These are phyloP conservation scores for Nesidiocoris tenuis DNA, from an alignment of 2,888 invertebrate genomes.

Conservation along the genomic window DNA sequence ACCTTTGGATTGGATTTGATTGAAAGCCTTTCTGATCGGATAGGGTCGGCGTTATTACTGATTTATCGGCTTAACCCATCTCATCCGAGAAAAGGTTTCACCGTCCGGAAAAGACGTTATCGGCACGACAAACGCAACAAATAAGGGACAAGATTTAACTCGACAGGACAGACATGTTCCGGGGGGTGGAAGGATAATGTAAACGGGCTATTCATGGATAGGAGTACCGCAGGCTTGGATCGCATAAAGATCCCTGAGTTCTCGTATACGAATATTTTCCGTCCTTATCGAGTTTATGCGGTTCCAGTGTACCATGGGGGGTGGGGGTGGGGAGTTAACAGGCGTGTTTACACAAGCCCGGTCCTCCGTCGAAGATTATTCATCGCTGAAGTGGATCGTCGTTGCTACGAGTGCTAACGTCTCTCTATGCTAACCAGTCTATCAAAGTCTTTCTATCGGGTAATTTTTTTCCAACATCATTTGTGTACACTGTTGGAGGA, in stretches of 20 bases:
- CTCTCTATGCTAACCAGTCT: neutral
- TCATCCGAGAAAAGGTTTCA: neutral
- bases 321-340: neutral
- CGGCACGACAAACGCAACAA: neutral
- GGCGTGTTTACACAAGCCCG: neutral
- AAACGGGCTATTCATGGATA: neutral
- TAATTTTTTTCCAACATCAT: no score
- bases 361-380: neutral
- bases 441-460: no score
- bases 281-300: neutral
- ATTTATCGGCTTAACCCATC: neutral
- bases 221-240: neutral
- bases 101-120: neutral
- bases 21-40: neutral
- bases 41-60: neutral
- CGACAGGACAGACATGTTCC: neutral
- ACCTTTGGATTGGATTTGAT: neutral
- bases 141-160: neutral
- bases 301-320: neutral
- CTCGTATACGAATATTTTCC: neutral
- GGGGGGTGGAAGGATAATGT: neutral
- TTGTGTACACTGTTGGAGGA: no score
- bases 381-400: neutral
- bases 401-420: neutral
- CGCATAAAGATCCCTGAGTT: neutral